Base-by-base conservation (phyloP, 2,888 invertebrate genomes). In the Tetramorium bicarinatum region DNA sequence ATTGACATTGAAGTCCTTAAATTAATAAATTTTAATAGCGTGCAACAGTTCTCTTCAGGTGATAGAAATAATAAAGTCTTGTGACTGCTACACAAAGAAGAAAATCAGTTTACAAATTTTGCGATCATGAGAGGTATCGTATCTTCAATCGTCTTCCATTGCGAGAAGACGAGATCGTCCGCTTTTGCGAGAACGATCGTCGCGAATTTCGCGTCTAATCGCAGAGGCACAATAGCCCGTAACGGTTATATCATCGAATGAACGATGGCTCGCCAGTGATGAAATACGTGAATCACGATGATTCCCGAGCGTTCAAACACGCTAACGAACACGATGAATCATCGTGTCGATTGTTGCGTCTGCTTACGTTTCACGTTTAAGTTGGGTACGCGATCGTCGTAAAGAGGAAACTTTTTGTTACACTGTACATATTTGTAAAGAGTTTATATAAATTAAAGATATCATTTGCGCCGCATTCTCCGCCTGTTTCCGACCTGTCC, bases 391-490 rank as follows among this genome's bases (percentile, higher is more conserved):
- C 59, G 47, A 15, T 49, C 18, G 44, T 25, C 75, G 34, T 62
- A 38, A 41, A 18, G 49, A 80, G 44, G 21, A 59, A 18, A 64
- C 44, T 64, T 87, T 93, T 91, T 92, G 92, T 94, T 94, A 87
- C 90, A 92, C 93, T 93, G 93, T 94, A 94, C 87, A 94, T 94
- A 94, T 93, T 92, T 94, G 93, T 94, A 93, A 93, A 94, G 92
- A 93, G 89, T 93, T 93, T 93, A 94, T 93, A 94, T 92, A 90
- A 85, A 94, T 93, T 93, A 93, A 93, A 94, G 92, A 59, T 79
- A 92, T 92, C 86, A 93, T 91, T 90, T 89, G 82, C 87, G 67
- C 88, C 86, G 75, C 49, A 83, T 21, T 71, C 7, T 47, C 56
- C 56, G 79, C 34, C 44, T 72, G 79, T 72, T 72, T 72, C 44